phyloP scores from a whole-genome alignment of 2,113 vertebrate species.

The Tupaia tana region DNA sequence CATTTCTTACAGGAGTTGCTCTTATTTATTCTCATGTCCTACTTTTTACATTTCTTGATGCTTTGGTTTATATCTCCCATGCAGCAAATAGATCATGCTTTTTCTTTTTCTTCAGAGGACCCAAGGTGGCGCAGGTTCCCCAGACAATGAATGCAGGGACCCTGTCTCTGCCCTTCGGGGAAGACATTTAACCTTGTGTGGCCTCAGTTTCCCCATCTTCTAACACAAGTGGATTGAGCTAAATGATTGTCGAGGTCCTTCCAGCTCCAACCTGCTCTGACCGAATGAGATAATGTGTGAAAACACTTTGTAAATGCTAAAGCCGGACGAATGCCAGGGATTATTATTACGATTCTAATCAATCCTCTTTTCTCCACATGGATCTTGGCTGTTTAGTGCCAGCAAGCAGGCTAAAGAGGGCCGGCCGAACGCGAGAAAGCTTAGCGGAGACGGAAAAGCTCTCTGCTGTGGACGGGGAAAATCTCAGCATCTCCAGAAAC shows the following conservation, averaged over 20 bases:
- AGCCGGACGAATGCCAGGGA: slow-evolving; percentile 72
- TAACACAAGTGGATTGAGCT: not conserved
- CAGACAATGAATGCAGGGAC: not conserved
- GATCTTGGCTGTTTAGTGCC: slow-evolving; percentile 69
- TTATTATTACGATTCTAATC: slow-evolving; percentile 79
- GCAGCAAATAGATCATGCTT: not conserved
- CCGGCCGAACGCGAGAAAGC: slow-evolving; percentile 51
- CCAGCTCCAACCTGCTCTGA: slow-evolving; percentile 11
- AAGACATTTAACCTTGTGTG: not conserved
- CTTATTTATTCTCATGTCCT: slow-evolving; percentile 72
- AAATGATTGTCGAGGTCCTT: slow-evolving; percentile 5
- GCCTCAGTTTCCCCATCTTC: slow-evolving; percentile 67
- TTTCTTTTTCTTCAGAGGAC: not conserved
- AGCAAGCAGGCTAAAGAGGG: slow-evolving; percentile 63
- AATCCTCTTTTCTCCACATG: slow-evolving; percentile 78
- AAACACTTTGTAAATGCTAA: slow-evolving; percentile 75
- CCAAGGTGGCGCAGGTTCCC: not conserved
- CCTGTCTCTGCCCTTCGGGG: not conserved
- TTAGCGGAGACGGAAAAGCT: slow-evolving; percentile 46
- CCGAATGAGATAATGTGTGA: slow-evolving; percentile 74
- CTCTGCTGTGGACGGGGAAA: not conserved
- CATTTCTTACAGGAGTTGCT: slow-evolving; percentile 77
- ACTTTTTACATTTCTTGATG: slow-evolving; percentile 82
- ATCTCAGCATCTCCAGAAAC: slow-evolving; percentile 27
- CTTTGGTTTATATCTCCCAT: slow-evolving; percentile 78